A percentile compares a stretch with the other conserved stretches of the same genome.
Evolutionary conservation across 2,113 vertebrate genomes (phyloP).

Genomic region (Upupa epops): DNA sequence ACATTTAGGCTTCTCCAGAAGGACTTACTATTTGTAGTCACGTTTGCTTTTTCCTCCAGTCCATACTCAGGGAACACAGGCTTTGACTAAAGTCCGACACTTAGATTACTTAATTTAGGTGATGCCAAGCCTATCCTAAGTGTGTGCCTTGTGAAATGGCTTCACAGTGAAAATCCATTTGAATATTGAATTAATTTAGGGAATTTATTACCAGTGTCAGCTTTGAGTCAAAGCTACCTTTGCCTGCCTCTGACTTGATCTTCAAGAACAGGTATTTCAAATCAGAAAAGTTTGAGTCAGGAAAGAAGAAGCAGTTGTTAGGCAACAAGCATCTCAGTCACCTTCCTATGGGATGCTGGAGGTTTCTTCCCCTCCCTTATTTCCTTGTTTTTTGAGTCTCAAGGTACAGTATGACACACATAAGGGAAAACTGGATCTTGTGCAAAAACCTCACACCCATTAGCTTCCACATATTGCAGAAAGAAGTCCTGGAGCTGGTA

Average conservation of each 20-base stretch:
- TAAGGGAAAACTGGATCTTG: neutral
- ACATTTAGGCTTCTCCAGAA: neutral
- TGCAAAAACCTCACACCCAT: neutral
- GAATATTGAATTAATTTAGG: neutral
- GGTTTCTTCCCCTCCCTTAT: neutral
- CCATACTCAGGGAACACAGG: neutral
- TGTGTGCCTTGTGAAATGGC: neutral
- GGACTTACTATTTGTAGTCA: neutral
- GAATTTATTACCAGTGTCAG: neutral
- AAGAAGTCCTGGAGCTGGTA: neutral
- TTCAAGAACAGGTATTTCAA: neutral
- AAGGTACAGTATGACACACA: neutral
- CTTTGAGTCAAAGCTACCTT: neutral
- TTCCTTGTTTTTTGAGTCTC: slow-evolving; percentile 5
- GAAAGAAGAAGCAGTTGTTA: neutral
- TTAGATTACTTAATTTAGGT: neutral
- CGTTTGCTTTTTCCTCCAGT: accelerated
- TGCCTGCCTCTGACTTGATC: neutral
- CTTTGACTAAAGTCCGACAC: neutral
- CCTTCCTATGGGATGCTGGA: neutral
- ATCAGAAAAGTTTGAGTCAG: neutral
- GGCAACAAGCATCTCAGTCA: neutral
- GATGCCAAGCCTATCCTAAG: neutral
- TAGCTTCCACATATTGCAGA: neutral
- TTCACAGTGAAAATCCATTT: neutral